Conservation (phyloP, 1,140 invertebrate species). For the Polyergus mexicanus region DNA sequence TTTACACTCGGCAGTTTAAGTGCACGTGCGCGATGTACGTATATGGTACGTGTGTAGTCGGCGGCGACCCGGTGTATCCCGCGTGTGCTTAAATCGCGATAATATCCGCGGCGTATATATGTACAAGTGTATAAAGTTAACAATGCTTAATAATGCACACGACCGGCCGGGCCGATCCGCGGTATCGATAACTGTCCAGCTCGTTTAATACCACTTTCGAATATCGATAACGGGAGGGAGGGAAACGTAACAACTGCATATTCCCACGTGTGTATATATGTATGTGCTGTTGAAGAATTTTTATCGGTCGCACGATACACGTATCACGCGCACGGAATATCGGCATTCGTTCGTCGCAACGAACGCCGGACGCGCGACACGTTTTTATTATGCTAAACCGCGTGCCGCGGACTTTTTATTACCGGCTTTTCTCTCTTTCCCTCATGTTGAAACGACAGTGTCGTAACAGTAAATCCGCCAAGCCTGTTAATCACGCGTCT, state of each 20-base stretch:
- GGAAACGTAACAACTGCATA: conserved; percentile 73
- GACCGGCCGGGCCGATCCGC: conserved; percentile 50
- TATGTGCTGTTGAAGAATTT: conserved; percentile 20
- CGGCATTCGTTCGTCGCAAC: conserved; percentile 15
- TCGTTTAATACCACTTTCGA: conserved; percentile 69
- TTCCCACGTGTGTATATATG: conserved; percentile 60
- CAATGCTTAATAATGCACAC: conserved; percentile 72
- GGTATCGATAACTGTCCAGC: conserved; percentile 71
- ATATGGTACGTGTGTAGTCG: background rate
- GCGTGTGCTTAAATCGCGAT: conserved; percentile 73
- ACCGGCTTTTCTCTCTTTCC: conserved; percentile 22
- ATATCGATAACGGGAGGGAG: conserved; percentile 67
- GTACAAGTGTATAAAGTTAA: conserved; percentile 75
- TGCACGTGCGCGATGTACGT: conserved; percentile 44
- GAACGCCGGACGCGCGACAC: conserved; percentile 12
- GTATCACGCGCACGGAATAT: conserved; percentile 60
- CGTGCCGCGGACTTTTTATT: conserved; percentile 31
- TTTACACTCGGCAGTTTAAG: conserved; percentile 57
- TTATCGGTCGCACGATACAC: conserved; percentile 50
- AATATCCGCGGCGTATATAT: conserved; percentile 67
- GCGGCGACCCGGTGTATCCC: conserved; percentile 31
- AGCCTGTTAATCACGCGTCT: conserved; percentile 26
- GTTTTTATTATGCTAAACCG: conserved; percentile 26
- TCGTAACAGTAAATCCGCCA: conserved; percentile 66
- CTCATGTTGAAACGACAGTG: conserved; percentile 41